Base-by-base conservation (phyloP, 2,888 invertebrate genomes). In the Platycnemis pennipes region DNA sequence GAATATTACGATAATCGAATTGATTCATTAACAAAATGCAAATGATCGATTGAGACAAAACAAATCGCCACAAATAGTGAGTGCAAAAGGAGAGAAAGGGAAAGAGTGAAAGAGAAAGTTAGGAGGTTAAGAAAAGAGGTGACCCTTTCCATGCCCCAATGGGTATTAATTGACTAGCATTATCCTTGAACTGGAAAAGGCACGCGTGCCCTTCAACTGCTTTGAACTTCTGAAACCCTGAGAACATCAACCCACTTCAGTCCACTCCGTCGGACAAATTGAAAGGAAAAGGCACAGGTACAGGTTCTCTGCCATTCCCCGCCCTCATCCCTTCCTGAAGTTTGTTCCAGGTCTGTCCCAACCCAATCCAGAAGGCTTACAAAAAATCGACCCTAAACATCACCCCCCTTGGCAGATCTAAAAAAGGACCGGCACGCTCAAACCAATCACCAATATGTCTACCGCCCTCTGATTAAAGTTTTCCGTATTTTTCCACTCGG, bases 281-380 rank as follows among this genome's bases (percentile, higher is more conserved):
- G 69, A 77, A 77, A 77, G 69, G 69, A 77, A 77, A 77, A 31
- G 37, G 4, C 69, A 77, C 69, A 77, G 69, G 69, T 77, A 31
- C 11, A 77, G 31, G 69, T 31, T 31, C 69, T 26, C 69, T 31
- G 11, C 69, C 69, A 77, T 37, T 77, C 19, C 31, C 69, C 69
- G 1, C 19, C 69, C 69, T 31, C 63, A 63, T 63, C 63, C 63
- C 63, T 63, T 26, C 2, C 63, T 3, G 26, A 26, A 26, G 63
- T 3, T 26, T 26, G 63, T 2, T 63, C 26, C 7, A 16, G 19
- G 63, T 22, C 63, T 63, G 26, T 26, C 63, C n/a, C 26, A 63
- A 63, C 63, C 63, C 63, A 7, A 26, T n/a, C 11, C 2, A 7
- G 19, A 63, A 63, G 63, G 63, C 63, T 26, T 19, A 26, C 7